Conservation (phyloP, 2,113 vertebrate genomes). For the Phaetusa simplex region DNA sequence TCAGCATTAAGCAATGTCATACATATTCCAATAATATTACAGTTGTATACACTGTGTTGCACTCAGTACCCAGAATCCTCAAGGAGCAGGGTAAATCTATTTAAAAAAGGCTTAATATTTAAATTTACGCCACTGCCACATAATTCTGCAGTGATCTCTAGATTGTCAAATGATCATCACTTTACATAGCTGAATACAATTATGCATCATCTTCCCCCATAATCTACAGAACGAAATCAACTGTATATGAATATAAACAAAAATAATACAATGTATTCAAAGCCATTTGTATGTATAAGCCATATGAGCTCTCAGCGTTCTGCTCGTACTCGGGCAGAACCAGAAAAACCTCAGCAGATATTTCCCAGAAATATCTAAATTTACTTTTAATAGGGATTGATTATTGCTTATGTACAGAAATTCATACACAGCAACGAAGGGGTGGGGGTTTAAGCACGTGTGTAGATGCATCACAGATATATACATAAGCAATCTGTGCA, state of each 20-base stretch:
- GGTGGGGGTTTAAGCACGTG: background rate
- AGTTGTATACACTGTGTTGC: background rate
- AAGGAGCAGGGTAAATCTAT: background rate
- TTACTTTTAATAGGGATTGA: background rate
- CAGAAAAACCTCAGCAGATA: background rate
- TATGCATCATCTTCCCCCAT: background rate
- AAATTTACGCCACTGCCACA: background rate
- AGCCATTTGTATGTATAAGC: background rate
- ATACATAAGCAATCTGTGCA: background rate
- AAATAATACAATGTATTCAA: background rate
- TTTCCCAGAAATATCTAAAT: background rate
- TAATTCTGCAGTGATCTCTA: background rate
- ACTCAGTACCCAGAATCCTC: background rate
- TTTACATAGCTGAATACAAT: background rate
- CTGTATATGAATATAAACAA: background rate
- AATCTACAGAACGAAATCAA: background rate
- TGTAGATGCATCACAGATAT: no score
- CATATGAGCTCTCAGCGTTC: background rate
- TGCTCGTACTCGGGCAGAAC: background rate
- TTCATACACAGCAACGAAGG: no score
- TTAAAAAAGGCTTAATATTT: background rate
- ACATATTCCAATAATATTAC: background rate
- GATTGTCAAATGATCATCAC: background rate
- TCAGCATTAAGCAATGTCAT: background rate
- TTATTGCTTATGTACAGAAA: background rate